Base-by-base conservation (phyloP, 2,113 vertebrate species). In the Verasper variegatus region DNA sequence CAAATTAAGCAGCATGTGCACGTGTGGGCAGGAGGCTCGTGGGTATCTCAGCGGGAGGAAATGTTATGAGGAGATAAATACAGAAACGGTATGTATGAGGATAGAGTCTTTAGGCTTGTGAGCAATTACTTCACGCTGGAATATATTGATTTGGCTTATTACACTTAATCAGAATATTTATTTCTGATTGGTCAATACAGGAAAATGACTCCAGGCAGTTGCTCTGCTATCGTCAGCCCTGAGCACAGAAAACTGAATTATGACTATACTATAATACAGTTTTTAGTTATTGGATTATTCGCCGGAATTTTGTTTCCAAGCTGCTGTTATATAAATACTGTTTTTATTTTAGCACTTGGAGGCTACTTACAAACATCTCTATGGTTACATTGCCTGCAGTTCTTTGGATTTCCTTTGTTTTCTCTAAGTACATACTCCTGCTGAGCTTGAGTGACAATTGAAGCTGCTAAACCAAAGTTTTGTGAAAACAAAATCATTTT, bases 1-100 rank as follows among this genome's bases (percentile, higher is more conserved):
- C 26, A 73, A 61, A 76, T 71, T 26, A 73, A 52, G 57, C 65
- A 64, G 70, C 52, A 62, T 11, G 62, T 82, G 57, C 51, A 57
- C 26, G 45, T 72, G 74, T 26, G 60, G 49, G 60, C 55, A 57
- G 71, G 18, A 17, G 18, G 47, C 3, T 47, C 10, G 20, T 21
- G 12, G 20, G 9, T 27, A 45, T 61, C 20, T 56, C 15, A 12
- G 15, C 13, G 26, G 24, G 23, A 18, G 24, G 17, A n/a, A 68
- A 21, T 27, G 15, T 12, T 66, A 49, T 4, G 40, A 49, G 14
- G 12, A 47, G 11, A 2, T 40, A 26, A 27, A 57, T 45, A 68
- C 0, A 2, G 54, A 62, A 0, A 65, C 45, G 18, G 20, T 26
- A 8, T 17, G 4, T 18, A 5, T 63, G 42, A 27, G 26, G 68